Evolutionary conservation across 2,888 invertebrate genomes (phyloP), one percentile per base, ranked within the genome.

Genomic region (Acanthoscelides obtectus): DNA sequence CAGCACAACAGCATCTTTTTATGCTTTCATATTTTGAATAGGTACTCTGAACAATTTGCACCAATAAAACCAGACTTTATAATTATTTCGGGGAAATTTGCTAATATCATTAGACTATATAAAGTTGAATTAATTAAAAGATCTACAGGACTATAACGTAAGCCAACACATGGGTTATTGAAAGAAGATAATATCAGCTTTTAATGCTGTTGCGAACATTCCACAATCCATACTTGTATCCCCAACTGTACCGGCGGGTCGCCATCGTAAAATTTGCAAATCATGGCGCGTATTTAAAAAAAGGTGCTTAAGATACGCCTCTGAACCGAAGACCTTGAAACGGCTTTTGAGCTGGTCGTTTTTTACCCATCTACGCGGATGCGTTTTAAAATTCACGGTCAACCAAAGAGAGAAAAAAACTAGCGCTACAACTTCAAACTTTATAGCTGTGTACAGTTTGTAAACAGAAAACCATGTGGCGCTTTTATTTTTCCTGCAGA

Each of bases 301-400:
- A 45, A 45, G 45, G 6, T 45, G 45, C 45, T 45, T 45, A 17
- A 22, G 19, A 22, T 64, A 70, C 73, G 72, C 66, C 73, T 66
- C 64, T 73, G 75, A 71, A 12, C 12, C 67, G 72, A 66, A 72
- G 75, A 75, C 80, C 80, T 80, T 79, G 80, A 79, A 79, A 80
- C 79, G 76, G 72, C 80, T 78, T 78, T 76, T 74, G 75, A 76
- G 75, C 74, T 77, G 72, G 75, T 76, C 72, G 74, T 78, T 78
- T 80, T 80, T 79, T 78, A 75, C 74, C 78, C 76, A 77, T 79
- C 79, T 77, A 78, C 76, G 75, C 77, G 79, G 77, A 78, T 79
- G 79, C 78, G 80, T 76, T 79, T 78, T 77, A 76, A 79, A 80
- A 80, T 81, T 80, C 81, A 81, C 77, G 81, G 81, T 80, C 80